phyloP scores from a whole-genome alignment of 2,113 vertebrate species.

The Cavia aperea region DNA sequence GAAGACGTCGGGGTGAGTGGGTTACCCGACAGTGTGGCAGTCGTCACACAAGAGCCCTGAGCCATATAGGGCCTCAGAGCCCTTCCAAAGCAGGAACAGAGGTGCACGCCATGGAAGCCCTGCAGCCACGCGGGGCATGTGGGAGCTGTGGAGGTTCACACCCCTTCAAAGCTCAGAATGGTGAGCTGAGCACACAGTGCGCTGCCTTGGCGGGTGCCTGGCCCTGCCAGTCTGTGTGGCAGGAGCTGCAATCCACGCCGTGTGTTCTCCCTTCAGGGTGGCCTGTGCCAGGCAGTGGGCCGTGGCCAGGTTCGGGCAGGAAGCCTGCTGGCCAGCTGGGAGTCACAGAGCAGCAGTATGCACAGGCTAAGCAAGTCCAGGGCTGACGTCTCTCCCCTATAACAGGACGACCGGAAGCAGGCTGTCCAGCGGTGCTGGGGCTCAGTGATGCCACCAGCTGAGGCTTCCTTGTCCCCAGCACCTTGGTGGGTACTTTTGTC shows the following conservation, averaged over 20 bases:
- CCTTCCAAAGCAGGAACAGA: neutral
- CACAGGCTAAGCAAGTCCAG: neutral
- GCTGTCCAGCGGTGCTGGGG: neutral
- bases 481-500: neutral
- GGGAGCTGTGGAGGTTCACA: neutral
- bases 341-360: neutral
- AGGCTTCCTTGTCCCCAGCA: neutral
- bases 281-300: rapidly evolving
- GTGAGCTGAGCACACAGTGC: rapidly evolving
- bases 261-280: rapidly evolving
- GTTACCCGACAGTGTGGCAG: neutral
- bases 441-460: rapidly evolving
- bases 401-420: neutral
- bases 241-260: rapidly evolving
- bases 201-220: neutral
- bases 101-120: neutral
- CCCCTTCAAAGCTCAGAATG: rapidly evolving
- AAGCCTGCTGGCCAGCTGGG: neutral
- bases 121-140: neutral
- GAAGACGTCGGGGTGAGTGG: neutral
- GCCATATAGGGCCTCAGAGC: neutral
- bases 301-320: neutral
- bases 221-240: too few species aligned
- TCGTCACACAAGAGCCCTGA: rapidly evolving
- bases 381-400: neutral